A percentile compares a stretch with the other conserved stretches of the same genome.
phyloP scores from a whole-genome alignment of 2,797 vertebrate species.

The Anniella stebbinsi region DNA sequence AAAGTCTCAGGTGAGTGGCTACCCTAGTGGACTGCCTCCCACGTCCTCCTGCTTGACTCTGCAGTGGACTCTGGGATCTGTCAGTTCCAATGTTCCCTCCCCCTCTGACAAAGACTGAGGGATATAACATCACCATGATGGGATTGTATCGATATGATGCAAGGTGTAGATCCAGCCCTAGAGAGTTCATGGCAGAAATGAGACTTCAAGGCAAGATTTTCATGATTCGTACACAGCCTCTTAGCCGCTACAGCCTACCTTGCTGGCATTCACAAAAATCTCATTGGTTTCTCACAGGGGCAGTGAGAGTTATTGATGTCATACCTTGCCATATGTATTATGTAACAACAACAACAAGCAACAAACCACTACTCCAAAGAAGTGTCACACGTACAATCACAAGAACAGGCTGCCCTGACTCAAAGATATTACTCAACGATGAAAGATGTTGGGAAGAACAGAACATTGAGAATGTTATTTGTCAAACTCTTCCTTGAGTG shows the following conservation, averaged over 20 bases:
- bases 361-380: background rate
- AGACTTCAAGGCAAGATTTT: background rate
- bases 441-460: background rate
- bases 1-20: too few species aligned
- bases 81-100: too few species aligned
- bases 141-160: too few species aligned
- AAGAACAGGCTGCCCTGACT: slow-evolving; percentile 33
- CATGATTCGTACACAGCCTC: background rate
- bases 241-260: background rate
- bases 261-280: background rate
- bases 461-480: slow-evolving; percentile 15
- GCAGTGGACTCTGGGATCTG: too few species aligned
- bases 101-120: too few species aligned
- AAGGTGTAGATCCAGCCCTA: too few species aligned
- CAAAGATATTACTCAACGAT: background rate
- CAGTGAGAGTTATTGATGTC: background rate
- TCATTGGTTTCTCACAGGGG: background rate
- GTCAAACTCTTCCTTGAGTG: background rate
- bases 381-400: background rate
- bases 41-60: too few species aligned
- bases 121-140: too few species aligned
- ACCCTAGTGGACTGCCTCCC: too few species aligned
- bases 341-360: background rate
- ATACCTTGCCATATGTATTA: background rate
- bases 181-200: background rate